Conservation (phyloP, 2,113 vertebrate genomes). For the Apteryx owenii region DNA sequence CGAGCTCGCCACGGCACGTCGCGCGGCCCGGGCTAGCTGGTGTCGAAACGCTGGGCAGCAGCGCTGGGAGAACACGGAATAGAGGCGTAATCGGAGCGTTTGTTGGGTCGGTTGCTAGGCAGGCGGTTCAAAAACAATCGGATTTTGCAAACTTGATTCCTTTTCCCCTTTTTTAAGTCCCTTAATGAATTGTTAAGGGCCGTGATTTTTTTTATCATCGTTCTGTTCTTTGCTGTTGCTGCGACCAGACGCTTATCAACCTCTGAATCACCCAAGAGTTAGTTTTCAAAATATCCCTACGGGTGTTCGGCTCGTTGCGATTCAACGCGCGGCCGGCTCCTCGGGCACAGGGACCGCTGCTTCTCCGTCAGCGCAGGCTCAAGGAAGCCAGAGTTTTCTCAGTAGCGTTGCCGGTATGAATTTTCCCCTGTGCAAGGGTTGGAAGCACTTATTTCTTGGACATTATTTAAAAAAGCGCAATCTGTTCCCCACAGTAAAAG, state of each 20-base stretch:
- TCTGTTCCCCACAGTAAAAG: background rate
- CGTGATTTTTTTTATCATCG: background rate
- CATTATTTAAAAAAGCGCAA: background rate
- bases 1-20: constrained; percentile 42
- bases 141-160: constrained; percentile 40
- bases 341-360: background rate
- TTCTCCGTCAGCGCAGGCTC: background rate
- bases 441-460: background rate
- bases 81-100: background rate
- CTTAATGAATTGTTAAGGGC: background rate
- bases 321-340: background rate
- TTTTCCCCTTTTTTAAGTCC: background rate
- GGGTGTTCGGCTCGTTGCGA: background rate
- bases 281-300: background rate
- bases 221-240: background rate
- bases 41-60: background rate
- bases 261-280: background rate
- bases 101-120: constrained; percentile 51
- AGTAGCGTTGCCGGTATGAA: background rate
- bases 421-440: background rate
- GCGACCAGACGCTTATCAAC: background rate
- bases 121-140: constrained; percentile 24
- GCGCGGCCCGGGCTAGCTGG: background rate
- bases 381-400: background rate
- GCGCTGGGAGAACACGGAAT: constrained; percentile 28